phyloP scores from a whole-genome alignment of 2,113 vertebrate genomes.

The Anser cygnoides region DNA sequence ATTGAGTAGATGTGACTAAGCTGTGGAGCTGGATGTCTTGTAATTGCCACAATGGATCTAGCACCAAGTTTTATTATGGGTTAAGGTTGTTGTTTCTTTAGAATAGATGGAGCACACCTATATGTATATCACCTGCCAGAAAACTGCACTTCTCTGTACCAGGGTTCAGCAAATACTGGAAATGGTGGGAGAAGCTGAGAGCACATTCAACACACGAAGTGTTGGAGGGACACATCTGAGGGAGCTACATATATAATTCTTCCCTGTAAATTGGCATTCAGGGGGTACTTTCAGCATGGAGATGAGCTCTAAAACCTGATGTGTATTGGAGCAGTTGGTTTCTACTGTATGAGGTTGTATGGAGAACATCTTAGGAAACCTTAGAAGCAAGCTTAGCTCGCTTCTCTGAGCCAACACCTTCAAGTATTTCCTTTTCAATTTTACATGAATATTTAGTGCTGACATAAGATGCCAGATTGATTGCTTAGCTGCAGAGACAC shows the following conservation, averaged over 20 bases:
- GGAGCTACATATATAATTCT: background rate
- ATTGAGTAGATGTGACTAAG: background rate
- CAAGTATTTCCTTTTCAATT: background rate
- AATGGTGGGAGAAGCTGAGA: background rate
- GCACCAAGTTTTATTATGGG: background rate
- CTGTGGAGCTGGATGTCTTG: background rate
- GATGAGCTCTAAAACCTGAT: background rate
- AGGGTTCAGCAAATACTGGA: background rate
- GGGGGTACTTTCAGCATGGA: background rate
- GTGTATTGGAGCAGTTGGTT: background rate
- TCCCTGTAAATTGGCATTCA: background rate
- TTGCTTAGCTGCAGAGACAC: background rate
- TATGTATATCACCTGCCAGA: background rate
- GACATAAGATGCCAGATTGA: background rate
- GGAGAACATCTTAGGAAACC: background rate
- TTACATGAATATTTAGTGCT: background rate
- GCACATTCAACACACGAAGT: background rate
- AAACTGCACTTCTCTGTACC: background rate
- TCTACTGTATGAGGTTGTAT: background rate
- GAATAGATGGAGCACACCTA: background rate
- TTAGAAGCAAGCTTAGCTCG: background rate
- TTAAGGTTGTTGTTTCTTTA: background rate
- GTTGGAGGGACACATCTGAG: background rate
- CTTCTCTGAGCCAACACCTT: background rate
- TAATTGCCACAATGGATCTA: background rate